These are phyloP conservation scores for Bolborhynchus lineola DNA, from an alignment of 2,113 vertebrate species.

Conservation along the genomic window DNA sequence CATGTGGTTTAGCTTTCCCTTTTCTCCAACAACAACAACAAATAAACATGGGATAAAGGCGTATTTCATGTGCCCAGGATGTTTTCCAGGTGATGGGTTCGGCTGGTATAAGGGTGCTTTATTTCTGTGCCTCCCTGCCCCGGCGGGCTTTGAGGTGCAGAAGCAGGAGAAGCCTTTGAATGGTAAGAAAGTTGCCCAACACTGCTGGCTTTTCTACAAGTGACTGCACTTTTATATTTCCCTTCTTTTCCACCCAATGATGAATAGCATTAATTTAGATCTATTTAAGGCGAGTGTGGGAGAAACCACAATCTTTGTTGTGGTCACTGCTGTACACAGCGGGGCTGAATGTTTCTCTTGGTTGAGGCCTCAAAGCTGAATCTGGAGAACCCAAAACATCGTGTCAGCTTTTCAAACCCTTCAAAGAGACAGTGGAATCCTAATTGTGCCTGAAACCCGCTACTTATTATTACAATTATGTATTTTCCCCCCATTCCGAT, in stretches of 20 bases:
- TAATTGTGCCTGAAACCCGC: slow-evolving; percentile 69
- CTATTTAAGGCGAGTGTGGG: slow-evolving; percentile 87
- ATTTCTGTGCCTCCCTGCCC: neutral
- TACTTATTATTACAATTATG: slow-evolving; percentile 63
- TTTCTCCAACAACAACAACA: slow-evolving; percentile 65
- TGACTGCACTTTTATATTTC: slow-evolving; percentile 77
- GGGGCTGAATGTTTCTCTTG: slow-evolving; percentile 78
- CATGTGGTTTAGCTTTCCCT: slow-evolving; percentile 63
- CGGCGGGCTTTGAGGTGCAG: neutral
- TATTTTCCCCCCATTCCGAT: neutral
- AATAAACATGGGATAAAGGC: slow-evolving; percentile 37
- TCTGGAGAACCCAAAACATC: slow-evolving; percentile 69
- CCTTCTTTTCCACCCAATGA: slow-evolving; percentile 81
- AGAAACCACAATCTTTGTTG: slow-evolving; percentile 94
- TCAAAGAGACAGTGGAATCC: slow-evolving; percentile 65
- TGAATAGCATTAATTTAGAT: slow-evolving; percentile 91
- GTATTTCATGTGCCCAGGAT: slow-evolving; percentile 24
- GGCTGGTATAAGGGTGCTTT: neutral
- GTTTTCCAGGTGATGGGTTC: slow-evolving; percentile 61
- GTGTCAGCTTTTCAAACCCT: slow-evolving; percentile 63
- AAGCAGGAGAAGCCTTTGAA: neutral
- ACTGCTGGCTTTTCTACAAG: slow-evolving; percentile 73
- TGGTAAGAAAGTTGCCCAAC: slow-evolving; percentile 71
- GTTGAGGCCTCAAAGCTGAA: slow-evolving; percentile 74
- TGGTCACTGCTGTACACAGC: slow-evolving; percentile 90